Conservation (phyloP, 2,888 invertebrate species). For the Trachelus iudaicus region DNA sequence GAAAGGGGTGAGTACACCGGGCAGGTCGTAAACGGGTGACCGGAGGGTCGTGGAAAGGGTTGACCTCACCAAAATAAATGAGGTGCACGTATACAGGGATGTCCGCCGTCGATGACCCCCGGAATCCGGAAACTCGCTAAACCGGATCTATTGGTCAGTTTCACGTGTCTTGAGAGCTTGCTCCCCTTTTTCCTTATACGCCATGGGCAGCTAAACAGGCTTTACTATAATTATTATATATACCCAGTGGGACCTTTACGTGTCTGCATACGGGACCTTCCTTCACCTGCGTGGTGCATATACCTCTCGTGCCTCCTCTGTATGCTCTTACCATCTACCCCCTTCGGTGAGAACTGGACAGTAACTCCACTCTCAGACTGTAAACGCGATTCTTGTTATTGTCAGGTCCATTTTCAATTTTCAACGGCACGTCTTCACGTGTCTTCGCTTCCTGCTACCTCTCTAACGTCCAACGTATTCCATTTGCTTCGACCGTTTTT, state of each 20-base stretch:
- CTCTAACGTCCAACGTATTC: too few species aligned
- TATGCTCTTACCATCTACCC: neutral
- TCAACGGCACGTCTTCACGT: too few species aligned
- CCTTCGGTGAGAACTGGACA: conserved; percentile 59
- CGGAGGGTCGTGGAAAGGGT: conserved; percentile 34
- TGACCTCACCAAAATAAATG: neutral
- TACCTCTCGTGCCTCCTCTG: neutral
- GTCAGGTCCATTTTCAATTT: too few species aligned
- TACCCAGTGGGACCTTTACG: neutral
- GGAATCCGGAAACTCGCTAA: conserved; percentile 66
- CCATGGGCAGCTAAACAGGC: neutral
- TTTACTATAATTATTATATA: neutral
- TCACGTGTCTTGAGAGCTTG: conserved; percentile 40
- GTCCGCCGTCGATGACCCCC: conserved; percentile 50
- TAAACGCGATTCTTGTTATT: too few species aligned
- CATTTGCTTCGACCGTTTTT: too few species aligned
- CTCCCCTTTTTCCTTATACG: conserved; percentile 22
- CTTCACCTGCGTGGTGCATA: neutral
- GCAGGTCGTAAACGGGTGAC: conserved; percentile 30
- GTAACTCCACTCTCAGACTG: conserved; percentile 46
- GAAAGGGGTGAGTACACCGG: conserved; percentile 13
- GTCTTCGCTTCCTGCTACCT: too few species aligned
- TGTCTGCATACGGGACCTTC: neutral
- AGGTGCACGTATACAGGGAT: neutral
- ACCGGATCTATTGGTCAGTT: conserved; percentile 67